These are phyloP conservation scores for Cantharis flavilabris DNA, from an alignment of 2,888 invertebrate species.

Conservation along the genomic window DNA sequence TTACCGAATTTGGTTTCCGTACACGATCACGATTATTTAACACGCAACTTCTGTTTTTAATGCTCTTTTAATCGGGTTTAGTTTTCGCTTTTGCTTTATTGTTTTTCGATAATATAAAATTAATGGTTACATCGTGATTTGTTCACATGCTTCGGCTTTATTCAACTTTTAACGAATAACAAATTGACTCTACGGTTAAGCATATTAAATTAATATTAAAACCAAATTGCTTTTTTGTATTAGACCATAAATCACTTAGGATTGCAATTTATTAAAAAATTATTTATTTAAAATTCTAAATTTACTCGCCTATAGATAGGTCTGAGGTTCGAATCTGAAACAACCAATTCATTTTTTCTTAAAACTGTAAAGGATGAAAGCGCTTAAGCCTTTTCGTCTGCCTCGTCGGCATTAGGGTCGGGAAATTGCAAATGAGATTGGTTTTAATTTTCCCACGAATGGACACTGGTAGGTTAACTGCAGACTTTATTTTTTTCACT, in stretches of 20 bases:
- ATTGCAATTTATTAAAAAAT: not conserved
- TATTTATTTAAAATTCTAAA: not conserved
- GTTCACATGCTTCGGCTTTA: not conserved
- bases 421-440: too few species aligned
- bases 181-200: not conserved
- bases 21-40: constrained; percentile 4
- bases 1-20: constrained; percentile 1
- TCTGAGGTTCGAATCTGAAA: too few species aligned
- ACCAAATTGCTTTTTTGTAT: not conserved
- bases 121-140: constrained; percentile 13
- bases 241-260: not conserved
- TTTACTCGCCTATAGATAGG: not conserved
- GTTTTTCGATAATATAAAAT: constrained; percentile 12
- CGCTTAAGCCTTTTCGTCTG: too few species aligned
- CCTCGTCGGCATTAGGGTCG: too few species aligned
- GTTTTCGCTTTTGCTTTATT: constrained; percentile 9
- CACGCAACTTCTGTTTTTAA: constrained; percentile 13
- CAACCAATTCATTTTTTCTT: not conserved
- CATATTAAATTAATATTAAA: not conserved
- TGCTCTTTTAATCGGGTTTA: constrained; percentile 14
- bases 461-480: too few species aligned
- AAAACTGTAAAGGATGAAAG: too few species aligned
- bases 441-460: too few species aligned
- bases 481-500: not conserved
- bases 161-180: not conserved